These are phyloP conservation scores for Babylonia areolata DNA, from an alignment of 1,140 invertebrate genomes.

Conservation along the genomic window DNA sequence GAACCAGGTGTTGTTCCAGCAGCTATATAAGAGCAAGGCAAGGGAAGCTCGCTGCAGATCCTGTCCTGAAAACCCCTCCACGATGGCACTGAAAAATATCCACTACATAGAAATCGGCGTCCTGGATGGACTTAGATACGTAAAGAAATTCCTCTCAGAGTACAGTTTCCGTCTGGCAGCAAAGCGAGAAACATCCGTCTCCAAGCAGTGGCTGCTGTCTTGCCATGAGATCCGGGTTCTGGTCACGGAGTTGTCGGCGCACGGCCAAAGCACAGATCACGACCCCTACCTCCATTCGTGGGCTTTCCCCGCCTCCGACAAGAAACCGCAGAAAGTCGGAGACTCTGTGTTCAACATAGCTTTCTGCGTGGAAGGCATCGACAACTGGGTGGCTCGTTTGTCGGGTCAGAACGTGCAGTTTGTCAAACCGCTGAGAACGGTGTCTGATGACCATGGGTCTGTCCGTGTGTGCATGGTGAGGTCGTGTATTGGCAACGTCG, in stretches of 20 bases:
- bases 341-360: constrained; percentile 78
- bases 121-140: constrained; percentile 61
- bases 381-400: constrained; percentile 60
- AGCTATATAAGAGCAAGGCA: too few relatives aligned
- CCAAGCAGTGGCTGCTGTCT: constrained; percentile 73
- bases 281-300: constrained; percentile 47
- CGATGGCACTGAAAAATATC: too few relatives aligned
- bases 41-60: too few relatives aligned
- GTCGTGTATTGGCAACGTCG: constrained; percentile 78
- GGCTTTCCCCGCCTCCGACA: not conserved
- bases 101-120: constrained; percentile 78
- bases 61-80: too few relatives aligned
- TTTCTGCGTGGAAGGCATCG: constrained; percentile 76
- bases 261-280: not conserved
- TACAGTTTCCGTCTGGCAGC: constrained; percentile 73
- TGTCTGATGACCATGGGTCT: constrained; percentile 67
- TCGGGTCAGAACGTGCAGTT: constrained; percentile 59
- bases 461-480: constrained; percentile 75
- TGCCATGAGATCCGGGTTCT: constrained; percentile 71
- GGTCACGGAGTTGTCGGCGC: constrained; percentile 68
- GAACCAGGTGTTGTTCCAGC: too few relatives aligned
- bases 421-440: constrained; percentile 55
- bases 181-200: constrained; percentile 57
- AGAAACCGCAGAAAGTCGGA: not conserved
- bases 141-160: constrained; percentile 61